Base-by-base conservation (phyloP, 1,140 invertebrate species). In the Homalodisca vitripennis region DNA sequence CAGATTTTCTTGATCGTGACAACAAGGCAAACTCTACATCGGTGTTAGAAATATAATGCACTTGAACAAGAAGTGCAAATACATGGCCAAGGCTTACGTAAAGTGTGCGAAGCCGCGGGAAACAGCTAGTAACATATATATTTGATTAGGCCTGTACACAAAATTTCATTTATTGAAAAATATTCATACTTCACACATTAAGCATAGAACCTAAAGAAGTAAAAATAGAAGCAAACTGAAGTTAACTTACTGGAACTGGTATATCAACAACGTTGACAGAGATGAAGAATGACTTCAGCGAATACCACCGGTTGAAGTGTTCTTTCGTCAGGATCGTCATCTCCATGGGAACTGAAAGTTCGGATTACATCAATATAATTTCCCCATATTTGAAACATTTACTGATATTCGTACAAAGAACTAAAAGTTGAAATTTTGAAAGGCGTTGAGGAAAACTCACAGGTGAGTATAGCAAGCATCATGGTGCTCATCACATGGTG, bases 281-380 rank as follows among this genome's bases (percentile, higher is more conserved):
- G 30, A 89, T 83, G 76, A 95, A 98, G 76, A 95, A 98, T 3
- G 93, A 89, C 78, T 95, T 95, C 3, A 97, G 81, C 12, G 94
- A 97, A 82, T 98, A 98, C 95, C 95, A 98, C 78, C 95, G 87
- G 79, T 98, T 98, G 70, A 97, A 92, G 77, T 98, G 94, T 80
- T 98, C 96, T 77, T 96, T 93, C 22, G 90, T 85, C 74, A 98
- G 84, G 68, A 97, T 94, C 6, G 84, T 88, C 89, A 97, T 94
- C 82, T 98, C 95, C 69, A 88, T 86, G 0, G 95, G 95, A 82
- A 98, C 93, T 96, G 84, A n/a, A 86, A 86, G 10, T 46, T 46
- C n/a, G n/a, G n/a, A n/a, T n/a, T n/a, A n/a, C 41, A 46, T n/a
- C 41, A n/a, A 46, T 46, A n/a, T n/a, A 46, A 46, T 46, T 12